Evolutionary conservation across 2,113 vertebrate genomes (phyloP).

Genomic region (Leucopsar rothschildi): DNA sequence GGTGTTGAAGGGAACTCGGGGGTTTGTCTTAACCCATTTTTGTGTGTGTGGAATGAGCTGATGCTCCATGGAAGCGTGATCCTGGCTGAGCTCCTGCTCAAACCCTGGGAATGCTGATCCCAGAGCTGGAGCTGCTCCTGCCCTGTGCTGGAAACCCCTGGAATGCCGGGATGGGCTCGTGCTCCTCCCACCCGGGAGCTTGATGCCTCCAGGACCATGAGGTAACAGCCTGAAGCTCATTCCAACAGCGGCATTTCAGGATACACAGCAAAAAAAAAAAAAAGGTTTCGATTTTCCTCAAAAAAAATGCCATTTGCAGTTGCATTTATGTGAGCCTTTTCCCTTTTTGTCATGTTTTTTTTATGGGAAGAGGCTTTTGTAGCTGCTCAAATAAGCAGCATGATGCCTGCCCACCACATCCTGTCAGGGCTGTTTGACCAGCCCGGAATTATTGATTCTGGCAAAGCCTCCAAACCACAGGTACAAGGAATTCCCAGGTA

Average conservation of each 20-base stretch:
- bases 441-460: background rate
- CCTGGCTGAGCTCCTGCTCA: background rate
- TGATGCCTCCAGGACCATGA: background rate
- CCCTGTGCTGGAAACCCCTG: background rate
- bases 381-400: background rate
- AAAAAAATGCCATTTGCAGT: background rate
- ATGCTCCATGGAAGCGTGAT: background rate
- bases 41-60: background rate
- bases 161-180: accelerated
- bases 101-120: background rate
- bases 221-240: background rate
- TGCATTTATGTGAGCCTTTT: background rate
- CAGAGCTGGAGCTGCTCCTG: background rate
- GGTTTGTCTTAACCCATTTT: background rate
- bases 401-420: background rate
- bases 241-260: background rate
- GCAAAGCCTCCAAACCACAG: background rate
- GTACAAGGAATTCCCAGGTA: background rate
- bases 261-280: background rate
- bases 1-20: background rate
- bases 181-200: background rate
- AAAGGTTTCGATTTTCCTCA: background rate
- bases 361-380: background rate
- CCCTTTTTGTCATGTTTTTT: background rate
- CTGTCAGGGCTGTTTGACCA: background rate